Evolutionary conservation across 2,797 vertebrate genomes (phyloP), one percentile per base, ranked within the genome.

Genomic region (Novumbra hubbsi): DNA sequence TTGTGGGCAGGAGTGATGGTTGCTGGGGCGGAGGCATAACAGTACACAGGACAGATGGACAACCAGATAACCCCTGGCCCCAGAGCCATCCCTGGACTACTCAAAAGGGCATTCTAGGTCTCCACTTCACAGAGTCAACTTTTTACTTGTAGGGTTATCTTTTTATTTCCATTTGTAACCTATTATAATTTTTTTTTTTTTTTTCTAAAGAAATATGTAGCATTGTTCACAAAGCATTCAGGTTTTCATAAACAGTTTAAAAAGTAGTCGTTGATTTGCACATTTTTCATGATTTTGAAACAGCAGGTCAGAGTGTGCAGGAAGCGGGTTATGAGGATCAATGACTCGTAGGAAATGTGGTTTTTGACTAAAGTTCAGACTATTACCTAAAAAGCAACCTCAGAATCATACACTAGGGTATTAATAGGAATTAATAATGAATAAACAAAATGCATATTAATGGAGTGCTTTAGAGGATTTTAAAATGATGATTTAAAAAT

Each of bases 191-290:
- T 77, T 78, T 27, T 38, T 77, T 78, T 27, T 38, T 79, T 63
- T 91, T 91, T 91, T 89, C 83, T 89, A 89, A 90, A 90, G 87
- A 89, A 91, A 95, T 93, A 96, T 96, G 95, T 96, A 96, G 95
- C 95, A 96, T 95, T 94, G 94, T 94, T 95, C 93, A 90, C 93
- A 91, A 92, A 95, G 93, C 93, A 94, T 95, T 95, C 93, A 95
- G 94, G 94, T 95, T 93, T 93, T 94, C 91, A 90, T 90, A 90
- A 89, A 91, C 86, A 89, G 86, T 90, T 87, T 85, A 90, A 90
- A 89, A 90, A 88, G 85, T 90, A 90, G 89, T 90, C 70, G 85
- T 90, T 91, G 85, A 91, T 93, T 94, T 94, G 93, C 93, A 93
- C 92, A 93, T 90, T 86, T 76, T 89, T 84, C 83, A 89, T 90